Base-by-base conservation (phyloP, 1,140 invertebrate genomes). In the Drosophila sproati region DNA sequence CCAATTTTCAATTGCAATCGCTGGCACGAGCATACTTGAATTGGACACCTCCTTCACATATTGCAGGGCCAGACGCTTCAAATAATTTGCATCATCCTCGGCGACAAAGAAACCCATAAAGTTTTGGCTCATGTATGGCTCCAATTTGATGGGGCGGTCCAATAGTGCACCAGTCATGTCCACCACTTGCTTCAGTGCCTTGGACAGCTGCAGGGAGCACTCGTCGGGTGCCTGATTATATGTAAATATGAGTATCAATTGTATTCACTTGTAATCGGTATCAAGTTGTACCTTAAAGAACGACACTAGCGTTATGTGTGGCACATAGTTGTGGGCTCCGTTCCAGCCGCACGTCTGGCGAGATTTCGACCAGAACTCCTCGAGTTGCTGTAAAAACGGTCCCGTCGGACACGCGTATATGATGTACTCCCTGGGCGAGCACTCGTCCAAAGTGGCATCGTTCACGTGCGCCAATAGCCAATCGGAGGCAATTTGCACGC, bases 381-480 rank as follows among this genome's bases (percentile, higher is more conserved):
- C 94, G 7, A 98, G 92, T 79, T 96, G 95, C 50, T 95, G 82
- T 2, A 92, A 93, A 54, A 97, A 94, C 0, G 93, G 92, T 4
- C 97, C 97, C 2, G 95, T 96, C 3, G 97, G 97, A 91, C 96
- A 97, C 8, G 96, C 95, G 91, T 98, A 98, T 5, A 98, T 93
- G 55, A 97, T 96, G 91, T 98, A 98, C 88, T 98, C 96, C 77
- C 97, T 93, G 3, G 96, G 96, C 5, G 94, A 94, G 54, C 95
- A 94, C 34, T 95, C 94, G 93, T 98, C 97, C 32, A 98, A 92
- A 5, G 94, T 94, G 2, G 95, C 94, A 93, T 98, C 97, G 92
- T 97, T 96, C 0, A 98, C 96, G 92, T 98, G 97, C 7, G 97
- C 97, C 56, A 98, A 91, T 1, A 98, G 93, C 97, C 97, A 98